Evolutionary conservation across 1,140 invertebrate species (phyloP), one percentile per base, ranked within the genome.

Genomic region (Lutraria rhynchaena): DNA sequence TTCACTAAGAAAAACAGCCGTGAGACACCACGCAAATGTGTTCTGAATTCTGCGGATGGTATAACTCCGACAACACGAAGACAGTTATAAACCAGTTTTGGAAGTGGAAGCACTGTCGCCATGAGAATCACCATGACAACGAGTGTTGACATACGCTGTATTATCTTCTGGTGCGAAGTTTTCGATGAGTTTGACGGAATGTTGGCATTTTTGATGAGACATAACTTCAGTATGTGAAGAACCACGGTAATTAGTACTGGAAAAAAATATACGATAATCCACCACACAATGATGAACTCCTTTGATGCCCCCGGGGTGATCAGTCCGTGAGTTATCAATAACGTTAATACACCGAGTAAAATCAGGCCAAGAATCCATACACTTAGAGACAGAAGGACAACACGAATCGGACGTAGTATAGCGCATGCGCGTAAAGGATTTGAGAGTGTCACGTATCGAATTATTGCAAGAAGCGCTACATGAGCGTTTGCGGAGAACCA

Each of bases 401-500:
- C 76, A 24, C 65, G 29, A 4, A 22, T 3, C 24, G 46, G 46
- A 22, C 17, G 63, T 24, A 80, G 46, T 13, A 69, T 58, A 31
- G 55, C 11, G 13, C 11, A n/a, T 31, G 44, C 49, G 13, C 29
- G 22, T 7, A 80, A 22, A 1, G 76, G 76, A 31, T 67, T 19
- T 24, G 76, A 35, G 13, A 80, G 29, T 11, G 55, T 55, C 15
- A 80, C 15, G 37, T 80, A 80, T 19, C 76, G 63, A 33, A 80
- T 53, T 22, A 80, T 67, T 1, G 76, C 63, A n/a, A 80, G 24
- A 29, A 80, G 15, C 3, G 76, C 76, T 31, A 80, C 76, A 27
- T 80, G 76, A 3, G 76, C 67, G 49, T 80, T 80, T 2, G 76
- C 63, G 19, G 76, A 49, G 44, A 80, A 80, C 76, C 76, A 80